Base-by-base conservation (phyloP, 2,888 invertebrate genomes). In the Melipona bicolor region DNA sequence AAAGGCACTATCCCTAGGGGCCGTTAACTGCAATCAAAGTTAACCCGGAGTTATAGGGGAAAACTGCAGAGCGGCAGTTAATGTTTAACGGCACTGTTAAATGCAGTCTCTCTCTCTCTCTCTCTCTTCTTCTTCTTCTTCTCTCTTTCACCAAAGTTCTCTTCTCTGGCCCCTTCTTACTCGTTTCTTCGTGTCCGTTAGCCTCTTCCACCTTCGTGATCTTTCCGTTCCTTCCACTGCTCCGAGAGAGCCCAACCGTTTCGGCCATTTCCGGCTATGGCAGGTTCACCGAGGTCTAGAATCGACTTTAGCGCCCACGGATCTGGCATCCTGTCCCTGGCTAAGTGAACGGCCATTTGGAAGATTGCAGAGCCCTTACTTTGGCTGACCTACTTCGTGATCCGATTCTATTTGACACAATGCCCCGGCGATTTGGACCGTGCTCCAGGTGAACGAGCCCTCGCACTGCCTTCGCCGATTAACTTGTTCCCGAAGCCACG, bases 21-120 rank as follows among this genome's bases (percentile, higher is more conserved):
- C 92, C 92, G 92, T 93, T 93, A 92, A 91, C 92, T 94, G 91
- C 94, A 94, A 94, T 94, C 94, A 93, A 94, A 94, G 93, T 94
- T 94, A 93, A 93, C 91, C 92, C 91, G 88, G 90, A 93, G 92
- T 93, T 93, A 93, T 92, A 91, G 91, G 77, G 89, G 91, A 91
- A 92, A 93, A 93, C 91, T 93, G 91, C 88, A 90, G 92, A 91
- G 89, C 91, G 91, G 91, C 91, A 92, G 92, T 94, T 93, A 93
- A 93, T 93, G 92, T 94, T 94, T 93, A 92, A 94, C 92, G 93
- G 92, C 90, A 90, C 91, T 93, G 93, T 93, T 94, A 94, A 94
- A 93, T 91, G 91, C 92, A 93, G 91, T 87, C 83, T 84, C 87
- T 88, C 81, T 89, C 90, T 90, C 74, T 27, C 69, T 68, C 43